These are phyloP conservation scores for Natator depressus DNA, from an alignment of 2,113 vertebrate genomes.

Conservation along the genomic window DNA sequence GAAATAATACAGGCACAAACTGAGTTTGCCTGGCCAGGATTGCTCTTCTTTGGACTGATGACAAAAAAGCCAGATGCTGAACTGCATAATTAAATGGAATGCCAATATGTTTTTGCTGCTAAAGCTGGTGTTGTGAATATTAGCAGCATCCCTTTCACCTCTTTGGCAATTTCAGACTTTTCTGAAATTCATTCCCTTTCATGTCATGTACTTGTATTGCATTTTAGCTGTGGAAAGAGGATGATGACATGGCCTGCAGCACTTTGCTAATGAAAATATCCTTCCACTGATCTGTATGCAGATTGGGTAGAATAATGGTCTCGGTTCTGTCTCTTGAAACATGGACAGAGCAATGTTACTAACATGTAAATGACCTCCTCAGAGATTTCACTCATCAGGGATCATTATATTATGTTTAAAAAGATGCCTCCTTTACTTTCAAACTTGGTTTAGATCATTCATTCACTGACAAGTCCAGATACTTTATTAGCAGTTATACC, in stretches of 20 bases:
- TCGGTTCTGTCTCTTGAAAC: not conserved
- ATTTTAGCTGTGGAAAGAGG: not conserved
- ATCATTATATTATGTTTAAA: not conserved
- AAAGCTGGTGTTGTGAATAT: fast-evolving
- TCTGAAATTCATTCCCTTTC: not conserved
- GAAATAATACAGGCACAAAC: not conserved
- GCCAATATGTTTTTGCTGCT: not conserved
- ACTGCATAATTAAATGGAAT: not conserved
- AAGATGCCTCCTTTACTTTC: not conserved
- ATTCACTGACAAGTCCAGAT: fast-evolving
- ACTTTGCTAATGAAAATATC: not conserved
- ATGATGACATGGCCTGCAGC: not conserved
- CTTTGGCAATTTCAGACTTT: not conserved
- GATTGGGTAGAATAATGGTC: fast-evolving
- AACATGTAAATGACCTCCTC: not conserved
- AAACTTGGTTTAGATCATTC: not conserved
- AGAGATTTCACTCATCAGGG: not conserved
- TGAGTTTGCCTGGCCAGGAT: not conserved
- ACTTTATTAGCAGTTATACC: not conserved
- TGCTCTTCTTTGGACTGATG: not conserved
- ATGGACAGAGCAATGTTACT: not conserved
- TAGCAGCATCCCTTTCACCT: not conserved
- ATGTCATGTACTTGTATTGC: fast-evolving
- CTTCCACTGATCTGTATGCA: not conserved
- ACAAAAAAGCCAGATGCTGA: not conserved